These are phyloP conservation scores for Apodemia hepburni DNA, from an alignment of 2,888 invertebrate species.

Conservation along the genomic window DNA sequence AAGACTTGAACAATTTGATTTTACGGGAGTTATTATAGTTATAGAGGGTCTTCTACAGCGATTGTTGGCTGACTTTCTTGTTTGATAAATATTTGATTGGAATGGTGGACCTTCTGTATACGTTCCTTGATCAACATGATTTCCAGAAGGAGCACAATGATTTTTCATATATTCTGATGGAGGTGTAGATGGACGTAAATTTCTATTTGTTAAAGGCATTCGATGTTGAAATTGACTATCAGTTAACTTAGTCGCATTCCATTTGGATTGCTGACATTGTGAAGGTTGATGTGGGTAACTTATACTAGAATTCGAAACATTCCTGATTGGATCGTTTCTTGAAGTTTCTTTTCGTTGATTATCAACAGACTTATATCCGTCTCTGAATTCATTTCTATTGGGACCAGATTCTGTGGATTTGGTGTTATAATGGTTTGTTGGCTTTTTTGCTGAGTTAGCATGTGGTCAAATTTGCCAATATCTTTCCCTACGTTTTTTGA, in stretches of 20 bases:
- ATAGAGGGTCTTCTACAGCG: conserved; percentile 25
- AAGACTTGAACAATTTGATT: not conserved
- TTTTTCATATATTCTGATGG: not conserved
- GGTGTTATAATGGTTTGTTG: not conserved
- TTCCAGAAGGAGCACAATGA: not conserved
- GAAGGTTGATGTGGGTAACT: not conserved
- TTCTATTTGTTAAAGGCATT: not conserved
- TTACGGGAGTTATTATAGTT: conserved; percentile 18
- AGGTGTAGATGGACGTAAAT: not conserved
- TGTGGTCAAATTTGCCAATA: not conserved
- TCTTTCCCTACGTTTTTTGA: not conserved
- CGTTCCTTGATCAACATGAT: not conserved
- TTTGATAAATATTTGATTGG: not conserved
- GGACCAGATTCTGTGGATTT: not conserved
- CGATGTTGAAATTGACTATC: not conserved
- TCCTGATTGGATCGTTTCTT: not conserved
- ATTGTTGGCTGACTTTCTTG: not conserved
- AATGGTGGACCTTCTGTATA: not conserved
- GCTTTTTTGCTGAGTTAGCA: not conserved
- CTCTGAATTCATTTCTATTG: not conserved
- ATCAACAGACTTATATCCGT: not conserved
- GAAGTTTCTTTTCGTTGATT: not conserved
- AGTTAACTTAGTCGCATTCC: not conserved
- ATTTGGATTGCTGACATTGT: not conserved
- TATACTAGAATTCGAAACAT: not conserved